Evolutionary conservation across 92 coral and sea anemone species (phyloP).

Genomic region (Epizoanthus scotinus): DNA sequence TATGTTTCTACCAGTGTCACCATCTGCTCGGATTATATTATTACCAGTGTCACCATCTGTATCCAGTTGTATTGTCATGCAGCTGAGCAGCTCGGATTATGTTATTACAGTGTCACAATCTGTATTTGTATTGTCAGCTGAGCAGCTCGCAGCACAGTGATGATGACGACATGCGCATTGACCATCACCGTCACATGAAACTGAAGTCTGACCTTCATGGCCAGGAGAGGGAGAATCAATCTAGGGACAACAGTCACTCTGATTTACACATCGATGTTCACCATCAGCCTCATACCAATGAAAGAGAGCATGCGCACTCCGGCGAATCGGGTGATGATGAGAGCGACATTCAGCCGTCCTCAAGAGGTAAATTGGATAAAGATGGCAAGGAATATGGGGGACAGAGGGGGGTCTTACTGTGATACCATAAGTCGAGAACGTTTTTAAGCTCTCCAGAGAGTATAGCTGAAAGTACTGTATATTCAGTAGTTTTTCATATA

Average conservation of each 20-base stretch:
- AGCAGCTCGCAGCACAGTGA: slow-evolving; percentile 13
- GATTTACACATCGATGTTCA: slow-evolving; percentile 18
- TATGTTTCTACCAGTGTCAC: too few species aligned
- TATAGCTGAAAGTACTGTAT: too few species aligned
- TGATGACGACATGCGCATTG: slow-evolving; percentile 26
- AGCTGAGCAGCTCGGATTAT: too few species aligned
- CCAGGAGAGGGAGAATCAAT: not conserved
- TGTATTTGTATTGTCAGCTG: not conserved
- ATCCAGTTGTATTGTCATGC: too few species aligned
- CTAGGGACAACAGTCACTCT: not conserved
- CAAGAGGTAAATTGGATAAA: not conserved
- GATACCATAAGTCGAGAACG: too few species aligned
- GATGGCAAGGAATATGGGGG: too few species aligned
- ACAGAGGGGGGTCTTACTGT: too few species aligned
- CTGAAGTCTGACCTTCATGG: not conserved
- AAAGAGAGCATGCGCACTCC: not conserved
- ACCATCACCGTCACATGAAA: slow-evolving; percentile 12
- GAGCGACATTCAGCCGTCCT: not conserved
- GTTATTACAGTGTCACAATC: too few species aligned
- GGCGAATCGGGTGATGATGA: not conserved
- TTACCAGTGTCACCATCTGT: too few species aligned
- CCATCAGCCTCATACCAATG: slow-evolving; percentile 1
- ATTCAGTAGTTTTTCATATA: too few species aligned
- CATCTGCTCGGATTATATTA: too few species aligned
- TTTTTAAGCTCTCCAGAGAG: too few species aligned